Conservation (phyloP, 1,140 invertebrate genomes). For the Olivierus martensii region DNA sequence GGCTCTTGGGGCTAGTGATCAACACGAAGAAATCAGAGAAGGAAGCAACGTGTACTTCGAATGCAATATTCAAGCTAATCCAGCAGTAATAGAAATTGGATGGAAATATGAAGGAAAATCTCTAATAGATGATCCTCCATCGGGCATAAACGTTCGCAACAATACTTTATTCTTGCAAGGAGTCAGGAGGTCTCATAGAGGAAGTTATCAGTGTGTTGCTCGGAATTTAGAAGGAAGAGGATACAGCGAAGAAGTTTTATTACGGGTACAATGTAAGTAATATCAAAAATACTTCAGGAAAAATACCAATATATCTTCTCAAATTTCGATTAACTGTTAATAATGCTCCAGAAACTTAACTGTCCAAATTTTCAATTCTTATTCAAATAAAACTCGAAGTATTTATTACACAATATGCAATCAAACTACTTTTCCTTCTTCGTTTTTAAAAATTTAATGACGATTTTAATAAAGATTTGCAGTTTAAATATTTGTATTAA, state of each 20-base stretch:
- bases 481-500: too few species aligned
- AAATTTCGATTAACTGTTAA: too few species aligned
- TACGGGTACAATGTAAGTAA: slow-evolving; percentile 52
- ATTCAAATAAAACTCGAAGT: too few species aligned
- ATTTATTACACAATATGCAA: too few species aligned
- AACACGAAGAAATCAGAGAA: slow-evolving; percentile 56
- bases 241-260: slow-evolving; percentile 59
- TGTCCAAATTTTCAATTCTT: too few species aligned
- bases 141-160: slow-evolving; percentile 62
- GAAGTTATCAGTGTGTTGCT: slow-evolving; percentile 66
- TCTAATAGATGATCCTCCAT: slow-evolving; percentile 27
- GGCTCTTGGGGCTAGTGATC: slow-evolving; percentile 64
- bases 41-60: slow-evolving; percentile 80
- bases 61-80: slow-evolving; percentile 74
- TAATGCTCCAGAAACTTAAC: too few species aligned
- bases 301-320: neutral
- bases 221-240: slow-evolving; percentile 78
- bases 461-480: too few species aligned
- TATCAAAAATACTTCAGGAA: neutral
- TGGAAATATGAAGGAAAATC: slow-evolving; percentile 56
- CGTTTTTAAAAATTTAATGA: too few species aligned
- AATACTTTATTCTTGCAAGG: slow-evolving; percentile 38
- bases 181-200: slow-evolving; percentile 23
- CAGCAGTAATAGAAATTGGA: slow-evolving; percentile 58
- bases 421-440: too few species aligned